phyloP scores from a whole-genome alignment of 2,888 invertebrate species.

The Auanema freiburgensis region DNA sequence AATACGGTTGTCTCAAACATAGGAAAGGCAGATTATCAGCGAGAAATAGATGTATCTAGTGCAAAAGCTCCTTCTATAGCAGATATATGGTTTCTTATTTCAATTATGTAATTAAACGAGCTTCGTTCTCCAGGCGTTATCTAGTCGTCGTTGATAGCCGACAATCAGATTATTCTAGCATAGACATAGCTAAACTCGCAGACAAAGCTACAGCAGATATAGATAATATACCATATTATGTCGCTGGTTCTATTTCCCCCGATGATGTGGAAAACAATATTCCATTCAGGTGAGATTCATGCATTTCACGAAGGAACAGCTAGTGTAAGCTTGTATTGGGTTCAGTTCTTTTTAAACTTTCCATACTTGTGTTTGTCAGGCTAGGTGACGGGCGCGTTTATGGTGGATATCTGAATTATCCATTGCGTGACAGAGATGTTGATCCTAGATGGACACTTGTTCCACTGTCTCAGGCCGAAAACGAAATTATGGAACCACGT shows the following conservation, averaged over 20 bases:
- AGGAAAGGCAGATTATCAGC: slow-evolving; percentile 34
- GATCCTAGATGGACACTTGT: slow-evolving; percentile 49
- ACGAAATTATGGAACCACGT: slow-evolving; percentile 48
- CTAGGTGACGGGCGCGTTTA: slow-evolving; percentile 52
- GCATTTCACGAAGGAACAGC: background rate
- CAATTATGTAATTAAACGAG: background rate
- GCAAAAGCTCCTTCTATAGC: slow-evolving; percentile 22
- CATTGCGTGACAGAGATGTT: slow-evolving; percentile 33
- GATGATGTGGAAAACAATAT: slow-evolving; percentile 32
- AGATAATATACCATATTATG: slow-evolving; percentile 51
- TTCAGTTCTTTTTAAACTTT: background rate
- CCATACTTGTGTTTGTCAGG: slow-evolving; percentile 20
- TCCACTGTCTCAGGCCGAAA: slow-evolving; percentile 44
- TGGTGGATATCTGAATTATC: slow-evolving; percentile 56
- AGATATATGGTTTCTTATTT: slow-evolving; percentile 31
- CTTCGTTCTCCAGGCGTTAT: slow-evolving; percentile 34
- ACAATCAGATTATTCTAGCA: slow-evolving; percentile 41
- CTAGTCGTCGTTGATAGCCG: slow-evolving; percentile 46
- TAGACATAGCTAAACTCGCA: slow-evolving; percentile 45
- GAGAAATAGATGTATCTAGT: slow-evolving; percentile 38
- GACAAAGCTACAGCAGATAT: slow-evolving; percentile 44
- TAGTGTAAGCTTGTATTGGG: too few relatives aligned
- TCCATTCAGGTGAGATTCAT: slow-evolving; percentile 37
- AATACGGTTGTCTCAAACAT: slow-evolving; percentile 32
- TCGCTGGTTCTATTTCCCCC: slow-evolving; percentile 44